Conservation (phyloP, 2,797 vertebrate genomes). For the Chelmon rostratus region DNA sequence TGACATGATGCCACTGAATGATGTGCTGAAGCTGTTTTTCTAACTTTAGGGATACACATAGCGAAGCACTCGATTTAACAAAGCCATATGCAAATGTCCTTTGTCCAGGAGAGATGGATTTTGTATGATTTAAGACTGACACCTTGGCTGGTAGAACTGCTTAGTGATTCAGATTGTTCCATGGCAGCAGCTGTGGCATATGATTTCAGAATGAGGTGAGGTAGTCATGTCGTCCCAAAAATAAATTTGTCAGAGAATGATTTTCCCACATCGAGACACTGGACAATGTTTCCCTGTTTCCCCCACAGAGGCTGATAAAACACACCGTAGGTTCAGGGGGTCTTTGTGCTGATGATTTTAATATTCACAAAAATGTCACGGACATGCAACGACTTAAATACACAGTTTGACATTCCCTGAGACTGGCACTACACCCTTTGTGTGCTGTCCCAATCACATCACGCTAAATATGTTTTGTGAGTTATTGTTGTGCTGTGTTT, state of each 20-base stretch:
- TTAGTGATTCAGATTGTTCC: constrained; percentile 43
- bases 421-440: constrained; percentile 17
- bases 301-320: constrained; percentile 43
- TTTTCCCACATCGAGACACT: constrained; percentile 66
- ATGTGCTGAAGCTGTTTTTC: not conserved
- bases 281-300: constrained; percentile 53
- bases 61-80: constrained; percentile 16
- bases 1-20: not conserved
- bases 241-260: constrained; percentile 56
- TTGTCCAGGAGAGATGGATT: constrained; percentile 23
- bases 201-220: constrained; percentile 52
- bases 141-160: constrained; percentile 4
- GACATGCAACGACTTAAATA: constrained; percentile 27
- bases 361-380: constrained; percentile 51
- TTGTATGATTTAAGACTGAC: constrained; percentile 35
- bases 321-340: constrained; percentile 29
- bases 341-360: constrained; percentile 39
- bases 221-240: constrained; percentile 56
- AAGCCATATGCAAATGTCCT: constrained; percentile 39
- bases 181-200: constrained; percentile 41
- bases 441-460: not conserved
- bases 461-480: constrained; percentile 16
- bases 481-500: constrained; percentile 16
- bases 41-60: constrained; percentile 2
- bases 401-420: constrained; percentile 57